Conservation (phyloP, 2,797 vertebrate genomes). For the Antennarius maculatus region DNA sequence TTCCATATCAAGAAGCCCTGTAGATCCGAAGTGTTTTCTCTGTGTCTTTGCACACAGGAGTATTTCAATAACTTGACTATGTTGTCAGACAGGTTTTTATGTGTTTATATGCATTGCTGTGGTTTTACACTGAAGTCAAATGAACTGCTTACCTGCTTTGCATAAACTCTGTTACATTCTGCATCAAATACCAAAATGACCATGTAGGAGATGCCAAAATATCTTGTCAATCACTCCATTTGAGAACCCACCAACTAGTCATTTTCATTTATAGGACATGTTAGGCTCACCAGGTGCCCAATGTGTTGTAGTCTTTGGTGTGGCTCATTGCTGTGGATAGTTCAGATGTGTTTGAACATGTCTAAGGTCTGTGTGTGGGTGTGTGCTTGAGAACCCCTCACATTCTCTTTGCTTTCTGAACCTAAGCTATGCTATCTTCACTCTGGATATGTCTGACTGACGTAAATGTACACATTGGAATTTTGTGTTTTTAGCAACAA, state of each 20-base stretch:
- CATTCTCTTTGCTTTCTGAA: constrained; percentile 18
- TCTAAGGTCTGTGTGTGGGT: constrained; percentile 15
- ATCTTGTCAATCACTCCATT: no score
- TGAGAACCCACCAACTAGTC: no score
- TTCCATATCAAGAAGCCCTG: not conserved
- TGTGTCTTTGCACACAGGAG: constrained; percentile 30
- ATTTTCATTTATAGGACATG: no score
- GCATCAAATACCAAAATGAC: no score
- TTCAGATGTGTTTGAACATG: constrained; percentile 64
- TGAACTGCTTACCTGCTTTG: not conserved
- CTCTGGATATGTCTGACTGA: not conserved
- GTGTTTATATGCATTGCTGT: constrained; percentile 7
- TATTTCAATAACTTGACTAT: constrained; percentile 41
- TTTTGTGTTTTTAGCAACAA: not conserved
- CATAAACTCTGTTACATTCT: not conserved
- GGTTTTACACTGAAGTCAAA: not conserved
- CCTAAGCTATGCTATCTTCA: constrained; percentile 5
- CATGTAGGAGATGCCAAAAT: not conserved
- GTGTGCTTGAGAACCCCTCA: constrained; percentile 16
- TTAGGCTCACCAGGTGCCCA: no score
- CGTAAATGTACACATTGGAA: constrained; percentile 1
- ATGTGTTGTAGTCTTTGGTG: constrained; percentile 15
- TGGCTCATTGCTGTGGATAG: constrained; percentile 2
- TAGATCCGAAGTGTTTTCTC: constrained; percentile 29
- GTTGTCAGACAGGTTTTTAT: constrained; percentile 63